Percentiles rank a stretch among this genome's conserved stretches.
phyloP scores from a whole-genome alignment of 2,888 invertebrate species.

The Drymonia ruficornis region DNA sequence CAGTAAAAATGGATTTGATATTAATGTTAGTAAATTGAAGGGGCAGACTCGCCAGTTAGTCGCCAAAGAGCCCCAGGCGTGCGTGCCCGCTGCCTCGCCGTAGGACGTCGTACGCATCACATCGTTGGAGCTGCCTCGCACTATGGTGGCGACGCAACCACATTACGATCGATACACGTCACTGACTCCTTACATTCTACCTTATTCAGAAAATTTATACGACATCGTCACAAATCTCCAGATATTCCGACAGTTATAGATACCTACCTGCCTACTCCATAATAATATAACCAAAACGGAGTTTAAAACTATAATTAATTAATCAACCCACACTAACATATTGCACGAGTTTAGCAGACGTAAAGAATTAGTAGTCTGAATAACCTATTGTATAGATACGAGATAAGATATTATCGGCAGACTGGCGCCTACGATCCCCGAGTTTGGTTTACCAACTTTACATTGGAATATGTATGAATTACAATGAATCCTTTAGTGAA shows the following conservation, averaged over 20 bases:
- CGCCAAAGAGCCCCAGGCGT: conserved; percentile 57
- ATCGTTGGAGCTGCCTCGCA: conserved; percentile 56
- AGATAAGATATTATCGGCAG: conserved; percentile 42
- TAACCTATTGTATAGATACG: conserved; percentile 34
- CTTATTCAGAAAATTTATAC: conserved; percentile 31
- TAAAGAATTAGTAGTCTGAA: conserved; percentile 40
- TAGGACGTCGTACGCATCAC: conserved; percentile 61
- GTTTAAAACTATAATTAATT: conserved; percentile 24
- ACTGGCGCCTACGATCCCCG: conserved; percentile 38
- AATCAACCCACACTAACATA: conserved; percentile 25
- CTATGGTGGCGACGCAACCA: conserved; percentile 55
- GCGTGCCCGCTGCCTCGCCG: conserved; percentile 60
- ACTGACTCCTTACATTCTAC: conserved; percentile 39
- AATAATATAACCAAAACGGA: conserved; percentile 6
- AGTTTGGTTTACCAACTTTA: conserved; percentile 15
- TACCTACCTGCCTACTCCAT: conserved; percentile 18
- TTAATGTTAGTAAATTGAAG: conserved; percentile 42
- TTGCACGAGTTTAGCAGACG: conserved; percentile 30
- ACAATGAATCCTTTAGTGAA: conserved; percentile 8
- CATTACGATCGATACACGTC: conserved; percentile 63
- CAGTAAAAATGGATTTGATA: conserved; percentile 38
- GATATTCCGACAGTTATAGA: conserved; percentile 18
- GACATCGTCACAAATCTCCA: conserved; percentile 11
- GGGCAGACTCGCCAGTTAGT: conserved; percentile 44
- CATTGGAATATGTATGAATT: conserved; percentile 12